A percentile compares a stretch with the other conserved stretches of the same genome.
phyloP scores from a whole-genome alignment of 92 coral and sea anemone species.

The Paramuricea clavata region DNA sequence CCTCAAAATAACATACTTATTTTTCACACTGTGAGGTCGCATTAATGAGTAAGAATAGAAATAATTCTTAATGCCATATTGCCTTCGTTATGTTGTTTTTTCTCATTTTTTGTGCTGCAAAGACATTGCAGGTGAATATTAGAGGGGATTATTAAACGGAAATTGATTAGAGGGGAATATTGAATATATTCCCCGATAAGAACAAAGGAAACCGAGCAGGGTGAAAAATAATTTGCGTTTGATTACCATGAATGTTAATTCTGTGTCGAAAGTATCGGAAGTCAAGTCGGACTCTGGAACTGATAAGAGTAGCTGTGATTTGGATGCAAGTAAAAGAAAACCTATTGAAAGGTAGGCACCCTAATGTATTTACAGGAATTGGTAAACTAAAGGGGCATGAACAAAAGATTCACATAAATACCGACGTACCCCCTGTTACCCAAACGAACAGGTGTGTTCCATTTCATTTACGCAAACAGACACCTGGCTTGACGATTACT shows the following conservation, averaged over 20 bases:
- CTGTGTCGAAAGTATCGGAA: slow-evolving; percentile 15
- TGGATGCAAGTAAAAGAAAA: slow-evolving; percentile 15
- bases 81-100: no score
- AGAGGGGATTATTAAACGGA: no score
- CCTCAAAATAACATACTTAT: no score
- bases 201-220: no score
- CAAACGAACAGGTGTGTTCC: slow-evolving; percentile 48
- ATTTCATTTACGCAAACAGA: slow-evolving; percentile 58
- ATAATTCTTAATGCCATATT: no score
- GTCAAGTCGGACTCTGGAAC: background rate
- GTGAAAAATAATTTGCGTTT: slow-evolving; percentile 25
- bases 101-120: no score
- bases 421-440: slow-evolving; percentile 44
- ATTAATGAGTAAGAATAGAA: no score
- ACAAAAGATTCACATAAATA: slow-evolving; percentile 52
- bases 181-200: no score
- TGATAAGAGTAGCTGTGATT: background rate
- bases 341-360: slow-evolving; percentile 6
- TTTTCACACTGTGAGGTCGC: no score
- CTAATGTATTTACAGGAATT: slow-evolving; percentile 42
- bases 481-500: slow-evolving; percentile 57
- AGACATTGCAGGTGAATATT: no score
- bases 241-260: slow-evolving; percentile 35
- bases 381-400: slow-evolving; percentile 50
- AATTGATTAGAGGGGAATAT: no score